Conservation (phyloP, 1,140 invertebrate genomes). For the Drosophila sturtevanti region DNA sequence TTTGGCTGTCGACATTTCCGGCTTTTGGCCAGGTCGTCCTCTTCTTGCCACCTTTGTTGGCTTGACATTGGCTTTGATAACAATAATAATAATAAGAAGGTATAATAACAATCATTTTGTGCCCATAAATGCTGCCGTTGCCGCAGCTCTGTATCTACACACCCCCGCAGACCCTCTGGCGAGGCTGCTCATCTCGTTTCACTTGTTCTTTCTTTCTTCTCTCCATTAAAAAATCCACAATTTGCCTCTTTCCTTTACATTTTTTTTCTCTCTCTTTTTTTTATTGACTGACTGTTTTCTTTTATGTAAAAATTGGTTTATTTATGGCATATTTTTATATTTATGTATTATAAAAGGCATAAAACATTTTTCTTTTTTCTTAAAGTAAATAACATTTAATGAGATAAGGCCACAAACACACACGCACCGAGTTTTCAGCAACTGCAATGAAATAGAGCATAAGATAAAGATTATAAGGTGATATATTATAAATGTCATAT, state of each 20-base stretch:
- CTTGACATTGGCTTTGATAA: conserved; percentile 70
- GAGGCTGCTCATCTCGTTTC: background rate
- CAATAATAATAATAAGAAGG: conserved; percentile 65
- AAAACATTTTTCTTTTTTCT: conserved; percentile 32
- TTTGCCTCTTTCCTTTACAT: conserved; percentile 24
- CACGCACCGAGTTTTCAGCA: background rate
- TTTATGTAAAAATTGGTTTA: conserved; percentile 61
- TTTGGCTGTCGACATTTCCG: conserved; percentile 35
- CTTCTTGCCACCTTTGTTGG: conserved; percentile 26
- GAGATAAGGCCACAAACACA: conserved; percentile 10
- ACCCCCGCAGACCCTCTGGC: background rate
- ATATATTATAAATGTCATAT: conserved; percentile 11
- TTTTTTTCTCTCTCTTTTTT: conserved; percentile 19
- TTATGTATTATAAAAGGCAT: conserved; percentile 50
- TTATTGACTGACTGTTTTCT: conserved; percentile 56
- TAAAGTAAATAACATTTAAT: conserved; percentile 36
- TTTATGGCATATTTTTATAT: conserved; percentile 54
- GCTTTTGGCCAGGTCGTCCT: conserved; percentile 12
- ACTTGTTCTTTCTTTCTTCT: background rate
- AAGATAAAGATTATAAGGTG: conserved; percentile 15
- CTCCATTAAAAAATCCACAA: conserved; percentile 35
- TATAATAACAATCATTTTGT: conserved; percentile 76
- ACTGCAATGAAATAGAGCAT: conserved; percentile 28
- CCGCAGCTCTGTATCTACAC: background rate
- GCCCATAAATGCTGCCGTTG: conserved; percentile 50